Evolutionary conservation across 1,140 invertebrate species (phyloP).

Genomic region (Drosophila pallidifrons): DNA sequence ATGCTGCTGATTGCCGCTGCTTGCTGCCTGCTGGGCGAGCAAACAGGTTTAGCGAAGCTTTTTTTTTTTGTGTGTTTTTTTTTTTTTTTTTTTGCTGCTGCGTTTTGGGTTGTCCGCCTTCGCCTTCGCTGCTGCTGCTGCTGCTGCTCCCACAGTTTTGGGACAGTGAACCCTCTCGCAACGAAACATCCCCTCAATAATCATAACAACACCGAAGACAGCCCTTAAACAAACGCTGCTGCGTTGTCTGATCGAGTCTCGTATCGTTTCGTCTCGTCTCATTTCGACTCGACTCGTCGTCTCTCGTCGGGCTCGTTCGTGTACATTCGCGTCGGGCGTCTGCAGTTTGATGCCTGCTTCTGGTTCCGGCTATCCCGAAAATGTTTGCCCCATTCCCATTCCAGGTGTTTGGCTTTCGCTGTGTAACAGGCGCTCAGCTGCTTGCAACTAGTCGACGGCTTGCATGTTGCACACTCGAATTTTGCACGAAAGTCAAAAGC

Average conservation of each 20-base stretch:
- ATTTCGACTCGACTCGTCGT: background rate
- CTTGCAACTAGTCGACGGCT: slow-evolving; percentile 32
- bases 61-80: too few species aligned
- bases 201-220: slow-evolving; percentile 31
- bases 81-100: background rate
- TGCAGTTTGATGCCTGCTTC: background rate
- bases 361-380: slow-evolving; percentile 63
- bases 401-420: slow-evolving; percentile 71
- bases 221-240: slow-evolving; percentile 34
- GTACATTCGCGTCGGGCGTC: background rate
- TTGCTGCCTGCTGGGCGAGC: slow-evolving; percentile 47
- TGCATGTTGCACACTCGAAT: slow-evolving; percentile 57
- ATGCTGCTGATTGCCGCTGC: slow-evolving; percentile 58
- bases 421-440: slow-evolving; percentile 74
- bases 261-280: too few species aligned
- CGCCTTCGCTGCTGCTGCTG: slow-evolving; percentile 7
- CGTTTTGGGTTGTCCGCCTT: slow-evolving; percentile 28
- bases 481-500: slow-evolving; percentile 34
- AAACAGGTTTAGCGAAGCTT: slow-evolving; percentile 66
- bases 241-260: slow-evolving; percentile 1
- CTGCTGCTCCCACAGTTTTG: slow-evolving; percentile 42
- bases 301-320: background rate
- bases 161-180: slow-evolving; percentile 45
- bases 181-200: slow-evolving; percentile 33
- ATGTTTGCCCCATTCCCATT: slow-evolving; percentile 78